Evolutionary conservation across 2,888 invertebrate species (phyloP).

Genomic region (Ectemnius continuus): DNA sequence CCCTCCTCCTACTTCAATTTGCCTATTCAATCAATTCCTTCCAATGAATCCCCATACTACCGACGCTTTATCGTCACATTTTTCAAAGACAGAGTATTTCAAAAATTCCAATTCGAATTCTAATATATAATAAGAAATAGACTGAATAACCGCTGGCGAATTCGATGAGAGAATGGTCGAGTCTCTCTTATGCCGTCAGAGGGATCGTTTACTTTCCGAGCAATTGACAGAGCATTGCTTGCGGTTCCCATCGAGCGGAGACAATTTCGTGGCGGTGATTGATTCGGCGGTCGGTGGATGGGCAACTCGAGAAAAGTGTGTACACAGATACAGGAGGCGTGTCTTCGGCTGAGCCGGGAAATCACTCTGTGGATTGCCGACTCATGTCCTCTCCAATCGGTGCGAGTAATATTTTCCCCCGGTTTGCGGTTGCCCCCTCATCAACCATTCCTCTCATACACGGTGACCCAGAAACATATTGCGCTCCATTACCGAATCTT

Average conservation of each 20-base stretch:
- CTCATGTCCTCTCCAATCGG: conserved; percentile 3
- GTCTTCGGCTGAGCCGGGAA: no score
- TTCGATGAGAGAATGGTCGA: no score
- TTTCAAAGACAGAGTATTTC: no score
- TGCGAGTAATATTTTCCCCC: conserved; percentile 18
- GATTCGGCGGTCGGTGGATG: not conserved
- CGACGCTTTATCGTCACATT: no score
- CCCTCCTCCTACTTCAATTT: not conserved
- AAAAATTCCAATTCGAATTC: no score
- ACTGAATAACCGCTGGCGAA: not conserved
- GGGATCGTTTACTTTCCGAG: not conserved
- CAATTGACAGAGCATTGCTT: not conserved
- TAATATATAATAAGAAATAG: not conserved
- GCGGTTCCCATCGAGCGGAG: not conserved
- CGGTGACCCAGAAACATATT: no score
- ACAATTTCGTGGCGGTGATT: not conserved
- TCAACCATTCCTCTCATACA: not conserved
- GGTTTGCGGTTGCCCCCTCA: conserved; percentile 7
- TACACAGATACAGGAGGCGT: no score
- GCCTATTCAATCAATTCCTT: not conserved
- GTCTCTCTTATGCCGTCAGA: not conserved
- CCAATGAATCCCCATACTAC: no score
- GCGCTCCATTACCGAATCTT: no score
- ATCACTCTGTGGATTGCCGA: no score
- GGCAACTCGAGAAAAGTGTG: no score